Evolutionary conservation across 2,797 vertebrate species (phyloP).

Genomic region (Neomorphus geoffroyi): DNA sequence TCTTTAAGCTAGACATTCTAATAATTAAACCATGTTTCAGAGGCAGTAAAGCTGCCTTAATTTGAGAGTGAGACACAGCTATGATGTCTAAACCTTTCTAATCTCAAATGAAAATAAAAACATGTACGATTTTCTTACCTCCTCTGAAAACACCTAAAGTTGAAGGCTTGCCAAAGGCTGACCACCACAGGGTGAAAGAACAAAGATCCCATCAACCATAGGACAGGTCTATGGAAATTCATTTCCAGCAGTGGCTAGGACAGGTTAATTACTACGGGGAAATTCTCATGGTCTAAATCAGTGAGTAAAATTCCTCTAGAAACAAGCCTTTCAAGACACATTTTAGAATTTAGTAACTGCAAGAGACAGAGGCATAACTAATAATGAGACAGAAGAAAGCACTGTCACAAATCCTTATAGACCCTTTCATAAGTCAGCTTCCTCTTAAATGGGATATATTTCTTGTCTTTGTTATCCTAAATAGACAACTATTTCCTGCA

Average conservation of each 20-base stretch:
- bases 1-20: neutral
- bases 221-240: neutral
- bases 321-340: neutral
- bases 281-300: neutral
- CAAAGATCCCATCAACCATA: neutral
- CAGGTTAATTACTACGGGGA: neutral
- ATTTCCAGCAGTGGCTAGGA: neutral
- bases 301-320: neutral
- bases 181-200: neutral
- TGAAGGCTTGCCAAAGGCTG: neutral
- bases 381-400: neutral
- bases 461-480: neutral
- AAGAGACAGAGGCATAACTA: neutral
- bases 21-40: neutral
- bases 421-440: accelerated
- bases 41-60: neutral
- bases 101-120: neutral
- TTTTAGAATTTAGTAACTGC: neutral
- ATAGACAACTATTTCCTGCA: neutral
- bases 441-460: neutral
- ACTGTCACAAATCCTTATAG: neutral
- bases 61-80: neutral
- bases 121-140: neutral
- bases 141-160: neutral
- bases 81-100: neutral